Evolutionary conservation across 2,113 vertebrate species (phyloP).

Genomic region (Baryphthengus martii): DNA sequence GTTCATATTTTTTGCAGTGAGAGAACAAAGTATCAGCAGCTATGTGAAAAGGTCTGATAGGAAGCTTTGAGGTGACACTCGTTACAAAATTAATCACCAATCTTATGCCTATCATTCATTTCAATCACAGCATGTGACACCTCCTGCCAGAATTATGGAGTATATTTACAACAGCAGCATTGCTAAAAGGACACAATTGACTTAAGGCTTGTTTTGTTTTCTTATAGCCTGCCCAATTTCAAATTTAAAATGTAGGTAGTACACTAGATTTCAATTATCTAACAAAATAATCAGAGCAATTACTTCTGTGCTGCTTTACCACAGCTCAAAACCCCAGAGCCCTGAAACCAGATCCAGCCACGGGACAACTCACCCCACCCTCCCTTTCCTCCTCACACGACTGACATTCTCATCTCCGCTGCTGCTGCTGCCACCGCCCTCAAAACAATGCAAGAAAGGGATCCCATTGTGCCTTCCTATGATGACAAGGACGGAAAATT

Average conservation of each 20-base stretch:
- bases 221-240: not conserved
- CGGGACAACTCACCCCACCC: not conserved
- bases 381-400: not conserved
- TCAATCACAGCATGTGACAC: constrained; percentile 1
- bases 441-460: not conserved
- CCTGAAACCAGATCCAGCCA: not conserved
- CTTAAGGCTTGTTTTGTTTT: not conserved
- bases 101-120: constrained; percentile 12
- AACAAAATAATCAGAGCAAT: not conserved
- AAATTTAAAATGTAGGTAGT: not conserved
- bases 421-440: not conserved
- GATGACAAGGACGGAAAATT: not conserved
- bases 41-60: not conserved
- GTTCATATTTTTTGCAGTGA: not conserved
- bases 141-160: not conserved
- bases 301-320: not conserved
- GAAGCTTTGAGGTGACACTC: not conserved
- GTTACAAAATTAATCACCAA: constrained; percentile 44
- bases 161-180: not conserved
- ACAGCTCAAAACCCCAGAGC: not conserved
- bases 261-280: not conserved
- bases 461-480: not conserved
- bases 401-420: not conserved
- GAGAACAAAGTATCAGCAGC: not conserved
- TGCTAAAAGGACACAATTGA: not conserved